Evolutionary conservation across 2,888 invertebrate genomes (phyloP).

Genomic region (Cephus pygmeus): DNA sequence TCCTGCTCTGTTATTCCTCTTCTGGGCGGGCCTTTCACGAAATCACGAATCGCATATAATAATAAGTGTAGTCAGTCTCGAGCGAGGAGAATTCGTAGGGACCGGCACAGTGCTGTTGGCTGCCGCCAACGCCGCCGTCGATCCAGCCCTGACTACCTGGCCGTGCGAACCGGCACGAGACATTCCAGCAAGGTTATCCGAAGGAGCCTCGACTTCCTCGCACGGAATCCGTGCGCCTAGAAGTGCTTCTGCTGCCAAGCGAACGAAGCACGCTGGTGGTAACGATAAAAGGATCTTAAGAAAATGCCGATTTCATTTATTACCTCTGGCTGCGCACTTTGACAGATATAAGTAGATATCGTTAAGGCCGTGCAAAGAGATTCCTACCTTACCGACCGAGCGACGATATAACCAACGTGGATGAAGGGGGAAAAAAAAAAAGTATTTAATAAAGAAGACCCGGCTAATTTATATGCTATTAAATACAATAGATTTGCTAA

Average conservation of each 20-base stretch:
- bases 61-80: not conserved
- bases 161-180: slow-evolving; percentile 4
- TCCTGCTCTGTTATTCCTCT: not conserved
- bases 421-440: not conserved
- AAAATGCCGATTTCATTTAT: not conserved
- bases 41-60: not conserved
- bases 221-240: not conserved
- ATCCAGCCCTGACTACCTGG: slow-evolving; percentile 3
- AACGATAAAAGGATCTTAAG: not conserved
- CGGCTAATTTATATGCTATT: not conserved
- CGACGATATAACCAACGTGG: not conserved
- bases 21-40: not conserved
- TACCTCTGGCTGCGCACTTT: not conserved
- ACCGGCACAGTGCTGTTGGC: not conserved
- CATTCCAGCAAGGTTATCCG: slow-evolving; percentile 5
- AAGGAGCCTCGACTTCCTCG: slow-evolving; percentile 1
- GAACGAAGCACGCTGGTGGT: not conserved
- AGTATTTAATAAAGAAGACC: not conserved
- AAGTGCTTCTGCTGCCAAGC: not conserved
- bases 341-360: not conserved
- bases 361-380: not conserved
- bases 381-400: not conserved
- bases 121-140: not conserved
- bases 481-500: not conserved
- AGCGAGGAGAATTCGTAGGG: not conserved